These are phyloP conservation scores for Furcula furcula DNA, from an alignment of 2,888 invertebrate species.

Conservation along the genomic window DNA sequence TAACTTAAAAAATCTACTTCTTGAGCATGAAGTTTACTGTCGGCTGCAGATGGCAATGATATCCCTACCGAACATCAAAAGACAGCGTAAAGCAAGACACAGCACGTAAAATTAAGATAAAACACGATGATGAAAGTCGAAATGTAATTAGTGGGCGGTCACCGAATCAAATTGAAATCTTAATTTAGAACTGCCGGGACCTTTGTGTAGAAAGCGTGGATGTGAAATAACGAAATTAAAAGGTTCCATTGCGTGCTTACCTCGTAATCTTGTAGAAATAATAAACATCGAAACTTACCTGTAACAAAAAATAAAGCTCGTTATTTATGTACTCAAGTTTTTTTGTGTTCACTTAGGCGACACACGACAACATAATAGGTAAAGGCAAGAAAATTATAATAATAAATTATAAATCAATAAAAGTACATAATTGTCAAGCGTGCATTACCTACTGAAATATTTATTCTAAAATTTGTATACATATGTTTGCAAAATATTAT, in stretches of 20 bases:
- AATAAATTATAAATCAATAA: neutral
- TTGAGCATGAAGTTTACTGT: too few species aligned
- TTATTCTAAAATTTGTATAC: too few species aligned
- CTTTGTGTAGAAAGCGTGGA: conserved; percentile 39
- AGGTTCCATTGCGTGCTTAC: conserved; percentile 17
- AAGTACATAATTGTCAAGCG: too few species aligned
- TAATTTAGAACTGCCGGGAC: conserved; percentile 20
- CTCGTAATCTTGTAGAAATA: conserved; percentile 11
- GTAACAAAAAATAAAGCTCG: conserved; percentile 46
- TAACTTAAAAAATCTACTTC: too few species aligned
- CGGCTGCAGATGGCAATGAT: too few species aligned
- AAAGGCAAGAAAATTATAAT: too few species aligned
- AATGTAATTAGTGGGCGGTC: conserved; percentile 29
- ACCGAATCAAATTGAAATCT: conserved; percentile 24
- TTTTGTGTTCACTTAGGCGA: too few species aligned
- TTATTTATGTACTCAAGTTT: neutral
- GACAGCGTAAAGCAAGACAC: conserved; percentile 36
- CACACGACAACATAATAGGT: too few species aligned
- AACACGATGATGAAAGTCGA: conserved; percentile 34
- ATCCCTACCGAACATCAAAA: conserved; percentile 23
- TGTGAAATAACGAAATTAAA: conserved; percentile 8
- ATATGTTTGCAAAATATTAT: too few species aligned
- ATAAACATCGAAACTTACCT: conserved; percentile 53
- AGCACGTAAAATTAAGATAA: conserved; percentile 32
- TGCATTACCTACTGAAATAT: neutral